A percentile compares a stretch with the other conserved stretches of the same genome.
phyloP scores from a whole-genome alignment of 2,113 vertebrate species.

The Gadus chalcogrammus region DNA sequence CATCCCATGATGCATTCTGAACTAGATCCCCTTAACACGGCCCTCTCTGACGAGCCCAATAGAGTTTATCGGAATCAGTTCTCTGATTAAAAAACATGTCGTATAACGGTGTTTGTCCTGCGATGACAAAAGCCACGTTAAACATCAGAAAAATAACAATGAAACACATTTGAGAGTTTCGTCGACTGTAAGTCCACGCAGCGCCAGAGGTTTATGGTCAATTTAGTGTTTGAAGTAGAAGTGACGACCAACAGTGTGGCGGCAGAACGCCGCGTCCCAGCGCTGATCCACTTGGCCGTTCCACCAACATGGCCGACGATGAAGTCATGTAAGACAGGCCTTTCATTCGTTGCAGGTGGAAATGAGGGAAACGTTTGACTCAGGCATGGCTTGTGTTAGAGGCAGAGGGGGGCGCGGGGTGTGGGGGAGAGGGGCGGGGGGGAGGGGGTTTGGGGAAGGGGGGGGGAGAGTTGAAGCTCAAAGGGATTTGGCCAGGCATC shows the following conservation, averaged over 20 bases:
- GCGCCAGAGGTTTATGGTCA: background rate
- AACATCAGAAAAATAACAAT: too few species aligned
- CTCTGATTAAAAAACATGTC: too few species aligned
- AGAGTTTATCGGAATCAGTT: too few species aligned
- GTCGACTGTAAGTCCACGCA: background rate
- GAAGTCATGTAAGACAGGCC: constrained; percentile 68
- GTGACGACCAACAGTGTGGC: background rate
- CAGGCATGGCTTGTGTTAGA: constrained; percentile 46
- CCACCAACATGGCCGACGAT: constrained; percentile 55
- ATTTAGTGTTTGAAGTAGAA: background rate
- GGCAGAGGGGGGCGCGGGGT: constrained; percentile 19
- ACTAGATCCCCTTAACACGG: too few species aligned
- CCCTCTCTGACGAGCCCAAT: too few species aligned
- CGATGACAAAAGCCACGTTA: too few species aligned
- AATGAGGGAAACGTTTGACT: constrained; percentile 61
- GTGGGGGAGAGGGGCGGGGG: constrained; percentile 22
- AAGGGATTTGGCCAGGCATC: constrained; percentile 52
- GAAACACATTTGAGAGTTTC: too few species aligned
- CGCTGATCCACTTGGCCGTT: constrained; percentile 32
- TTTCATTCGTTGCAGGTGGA: constrained; percentile 72
- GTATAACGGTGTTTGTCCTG: too few species aligned
- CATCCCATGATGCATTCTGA: too few species aligned
- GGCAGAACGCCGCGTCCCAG: constrained; percentile 26
- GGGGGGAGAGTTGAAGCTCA: constrained; percentile 44
- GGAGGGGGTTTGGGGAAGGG: constrained; percentile 10